A percentile compares a stretch with the other conserved stretches of the same genome.
These are phyloP conservation scores for Neodiprion lecontei DNA, from an alignment of 1,140 invertebrate genomes.

Conservation along the genomic window DNA sequence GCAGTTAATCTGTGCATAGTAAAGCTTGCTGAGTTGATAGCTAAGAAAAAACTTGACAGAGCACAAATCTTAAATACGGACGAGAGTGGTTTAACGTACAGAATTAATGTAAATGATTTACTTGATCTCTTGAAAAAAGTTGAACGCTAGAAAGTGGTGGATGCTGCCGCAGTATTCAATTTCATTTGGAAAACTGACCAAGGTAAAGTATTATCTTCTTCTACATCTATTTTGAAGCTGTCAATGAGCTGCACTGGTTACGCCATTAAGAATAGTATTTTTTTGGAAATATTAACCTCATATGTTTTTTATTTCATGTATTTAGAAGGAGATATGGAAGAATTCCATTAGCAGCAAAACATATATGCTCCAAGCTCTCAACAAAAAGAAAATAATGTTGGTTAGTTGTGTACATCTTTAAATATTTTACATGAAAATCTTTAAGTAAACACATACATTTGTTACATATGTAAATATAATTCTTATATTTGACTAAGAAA, in stretches of 20 bases:
- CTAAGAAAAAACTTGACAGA: slow-evolving; percentile 21
- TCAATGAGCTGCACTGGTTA: neutral
- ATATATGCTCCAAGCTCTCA: too few relatives aligned
- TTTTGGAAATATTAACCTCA: neutral
- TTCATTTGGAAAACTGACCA: neutral
- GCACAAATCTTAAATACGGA: slow-evolving; percentile 22
- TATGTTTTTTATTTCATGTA: neutral
- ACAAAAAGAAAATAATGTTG: neutral
- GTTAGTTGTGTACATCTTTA: neutral
- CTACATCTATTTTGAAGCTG: neutral
- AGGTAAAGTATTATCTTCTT: neutral
- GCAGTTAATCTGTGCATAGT: slow-evolving; percentile 15
- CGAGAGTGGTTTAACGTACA: slow-evolving; percentile 18
- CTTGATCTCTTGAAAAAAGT: neutral
- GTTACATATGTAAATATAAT: too few relatives aligned
- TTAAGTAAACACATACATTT: neutral
- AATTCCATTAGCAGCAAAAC: too few relatives aligned
- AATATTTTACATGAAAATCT: neutral
- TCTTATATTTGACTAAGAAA: neutral
- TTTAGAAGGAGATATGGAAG: too few relatives aligned
- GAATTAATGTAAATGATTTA: neutral
- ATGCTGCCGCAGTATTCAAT: too few relatives aligned
- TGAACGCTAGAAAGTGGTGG: neutral
- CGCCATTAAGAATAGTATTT: neutral
- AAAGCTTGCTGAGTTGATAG: slow-evolving; percentile 16